Base-by-base conservation (phyloP, 1,140 invertebrate genomes). In the Cardiocondyla obscurior region DNA sequence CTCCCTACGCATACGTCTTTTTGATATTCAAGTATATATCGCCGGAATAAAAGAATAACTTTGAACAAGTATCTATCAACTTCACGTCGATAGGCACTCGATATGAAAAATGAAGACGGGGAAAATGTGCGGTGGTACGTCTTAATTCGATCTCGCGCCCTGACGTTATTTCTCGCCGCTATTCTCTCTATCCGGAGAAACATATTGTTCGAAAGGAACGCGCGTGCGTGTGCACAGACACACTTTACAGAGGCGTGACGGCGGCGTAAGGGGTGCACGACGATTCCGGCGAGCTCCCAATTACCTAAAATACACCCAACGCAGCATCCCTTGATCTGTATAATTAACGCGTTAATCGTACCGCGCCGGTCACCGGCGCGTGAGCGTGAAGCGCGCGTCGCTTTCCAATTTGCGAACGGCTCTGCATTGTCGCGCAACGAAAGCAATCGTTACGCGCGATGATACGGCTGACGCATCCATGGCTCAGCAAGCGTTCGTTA, bases 291-390 rank as follows among this genome's bases (percentile, higher is more conserved):
- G n/a, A 53, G 49, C 64, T 82, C 70, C 85, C 85, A 87, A 87
- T 87, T 87, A 87, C 79, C 85, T 86, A 87, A 83, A 87, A 87
- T 87, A 87, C 81, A 86, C 85, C 65, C 76, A 73, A 30, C 70
- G 79, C 77, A 69, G 14, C 55, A 49, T 62, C 85, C 85, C 60
- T 58, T 53, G 86, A 88, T 88, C 86, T 88, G 82, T 88, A 88
- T 88, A 88, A 88, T 88, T 88, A 88, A 87, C 85, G 76, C 82
- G 69, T 55, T 81, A 76, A 88, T 84, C 86, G 86, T 67, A 62
- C 62, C 82, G 49, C 55, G 64, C 42, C 42, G 62, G 67, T 22
- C 86, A 58, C 65, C 82, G 74, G 86, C 85, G 86, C 86, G 82
- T 87, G 86, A 87, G 83, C 73, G 83, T 72, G 86, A 67, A 77